phyloP scores from a whole-genome alignment of 2,113 vertebrate species.

The Cynocephalus volans region DNA sequence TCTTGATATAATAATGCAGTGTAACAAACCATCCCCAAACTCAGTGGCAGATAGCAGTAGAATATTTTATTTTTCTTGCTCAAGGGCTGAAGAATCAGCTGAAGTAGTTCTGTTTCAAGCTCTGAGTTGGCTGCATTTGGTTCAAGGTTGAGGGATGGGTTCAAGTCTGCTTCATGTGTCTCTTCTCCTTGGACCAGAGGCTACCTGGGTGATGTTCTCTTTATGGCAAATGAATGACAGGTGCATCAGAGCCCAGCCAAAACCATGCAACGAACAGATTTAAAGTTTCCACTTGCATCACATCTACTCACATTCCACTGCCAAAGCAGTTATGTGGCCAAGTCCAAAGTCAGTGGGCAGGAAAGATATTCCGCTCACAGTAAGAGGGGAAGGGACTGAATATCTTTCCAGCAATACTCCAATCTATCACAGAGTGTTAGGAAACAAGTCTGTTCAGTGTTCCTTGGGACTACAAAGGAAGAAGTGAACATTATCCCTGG shows the following conservation, averaged over 20 bases:
- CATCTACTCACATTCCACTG: not conserved
- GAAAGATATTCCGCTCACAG: not conserved
- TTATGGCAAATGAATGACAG: slow-evolving; percentile 59
- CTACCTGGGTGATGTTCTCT: not conserved
- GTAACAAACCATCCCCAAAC: not conserved
- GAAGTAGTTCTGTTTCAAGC: not conserved
- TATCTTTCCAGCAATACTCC: not conserved
- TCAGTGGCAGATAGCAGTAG: not conserved
- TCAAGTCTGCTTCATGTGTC: not conserved
- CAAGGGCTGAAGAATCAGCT: not conserved
- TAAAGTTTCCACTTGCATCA: slow-evolving; percentile 18
- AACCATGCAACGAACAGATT: not conserved
- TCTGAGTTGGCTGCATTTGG: not conserved
- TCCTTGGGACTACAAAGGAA: not conserved
- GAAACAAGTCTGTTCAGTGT: not conserved
- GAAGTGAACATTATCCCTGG: not conserved
- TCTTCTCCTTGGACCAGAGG: slow-evolving; percentile 11
- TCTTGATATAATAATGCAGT: not conserved
- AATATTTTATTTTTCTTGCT: not conserved
- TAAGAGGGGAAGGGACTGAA: not conserved
- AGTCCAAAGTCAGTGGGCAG: not conserved
- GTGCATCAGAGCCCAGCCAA: slow-evolving; percentile 58
- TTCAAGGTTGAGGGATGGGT: not conserved
- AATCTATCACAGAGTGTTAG: not conserved
- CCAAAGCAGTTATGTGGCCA: slow-evolving; percentile 6